These are phyloP conservation scores for Caenorhabditis sinica DNA, from an alignment of 2,888 invertebrate species.

Conservation along the genomic window DNA sequence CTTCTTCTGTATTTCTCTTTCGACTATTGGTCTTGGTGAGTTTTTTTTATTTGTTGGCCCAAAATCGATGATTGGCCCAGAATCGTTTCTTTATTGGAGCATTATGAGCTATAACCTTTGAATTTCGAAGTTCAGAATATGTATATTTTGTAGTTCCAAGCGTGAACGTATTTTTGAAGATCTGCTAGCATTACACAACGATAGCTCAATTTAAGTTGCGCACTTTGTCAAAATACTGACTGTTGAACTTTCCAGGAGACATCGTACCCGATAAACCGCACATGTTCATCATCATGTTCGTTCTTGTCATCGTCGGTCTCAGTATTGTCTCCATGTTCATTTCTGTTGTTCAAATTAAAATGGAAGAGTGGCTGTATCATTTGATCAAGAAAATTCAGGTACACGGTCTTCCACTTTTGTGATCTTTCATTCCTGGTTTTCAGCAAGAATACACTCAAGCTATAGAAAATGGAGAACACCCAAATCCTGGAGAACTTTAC, in stretches of 20 bases:
- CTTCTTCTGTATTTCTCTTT: slow-evolving; percentile 97
- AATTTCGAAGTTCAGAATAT: too few species aligned
- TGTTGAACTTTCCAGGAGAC: slow-evolving; percentile 73
- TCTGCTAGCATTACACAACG: background rate
- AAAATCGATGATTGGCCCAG: too few species aligned
- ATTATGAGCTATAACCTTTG: too few species aligned
- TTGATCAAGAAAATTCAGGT: slow-evolving; percentile 80
- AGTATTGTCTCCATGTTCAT: slow-evolving; percentile 98
- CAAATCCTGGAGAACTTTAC: slow-evolving; percentile 64
- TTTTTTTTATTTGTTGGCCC: background rate
- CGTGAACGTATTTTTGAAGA: background rate
- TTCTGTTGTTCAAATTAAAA: slow-evolving; percentile 89
- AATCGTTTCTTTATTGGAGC: too few species aligned
- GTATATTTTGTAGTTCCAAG: too few species aligned
- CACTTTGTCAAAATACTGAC: too few species aligned
- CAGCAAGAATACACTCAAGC: slow-evolving; percentile 80
- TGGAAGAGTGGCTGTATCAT: slow-evolving; percentile 83
- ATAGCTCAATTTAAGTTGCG: too few species aligned
- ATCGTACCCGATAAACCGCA: slow-evolving; percentile 88
- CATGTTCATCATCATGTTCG: slow-evolving; percentile 93
- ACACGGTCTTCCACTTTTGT: background rate
- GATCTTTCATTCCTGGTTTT: slow-evolving; percentile 17
- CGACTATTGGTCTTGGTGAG: slow-evolving; percentile 91
- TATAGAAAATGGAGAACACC: slow-evolving; percentile 73
- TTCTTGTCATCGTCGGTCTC: slow-evolving; percentile 95